Conservation (phyloP, 2,797 vertebrate species). For the Odontamblyopus rebecca region DNA sequence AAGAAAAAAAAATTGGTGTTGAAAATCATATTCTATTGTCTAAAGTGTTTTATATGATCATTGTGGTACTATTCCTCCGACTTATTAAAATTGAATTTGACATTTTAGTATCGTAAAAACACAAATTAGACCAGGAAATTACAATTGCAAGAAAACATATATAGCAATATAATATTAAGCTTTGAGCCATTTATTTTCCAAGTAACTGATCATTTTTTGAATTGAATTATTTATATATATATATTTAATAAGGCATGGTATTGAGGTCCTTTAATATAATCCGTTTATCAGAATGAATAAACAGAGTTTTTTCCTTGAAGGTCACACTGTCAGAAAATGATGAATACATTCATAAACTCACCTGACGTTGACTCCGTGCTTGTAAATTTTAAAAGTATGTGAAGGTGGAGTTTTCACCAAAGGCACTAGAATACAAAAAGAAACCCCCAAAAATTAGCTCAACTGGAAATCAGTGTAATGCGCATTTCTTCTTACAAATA, state of each 20-base stretch:
- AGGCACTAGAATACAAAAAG: conserved; percentile 80
- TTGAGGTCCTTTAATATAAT: background rate
- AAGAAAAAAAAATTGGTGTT: no score
- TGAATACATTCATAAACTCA: conserved; percentile 52
- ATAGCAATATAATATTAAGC: no score
- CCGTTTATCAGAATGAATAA: background rate
- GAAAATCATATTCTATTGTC: no score
- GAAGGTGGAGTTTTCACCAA: conserved; percentile 96
- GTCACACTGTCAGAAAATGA: background rate
- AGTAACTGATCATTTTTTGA: no score
- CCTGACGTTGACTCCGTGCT: conserved; percentile 98
- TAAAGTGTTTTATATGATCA: no score
- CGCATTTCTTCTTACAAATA: background rate
- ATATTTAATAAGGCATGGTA: background rate
- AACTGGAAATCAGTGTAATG: background rate
- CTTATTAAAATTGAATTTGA: no score
- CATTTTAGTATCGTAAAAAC: no score
- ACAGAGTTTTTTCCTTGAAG: background rate
- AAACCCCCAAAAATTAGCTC: background rate
- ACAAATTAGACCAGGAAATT: no score
- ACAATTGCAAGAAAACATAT: no score
- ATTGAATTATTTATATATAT: no score
- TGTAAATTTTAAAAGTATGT: conserved; percentile 98
- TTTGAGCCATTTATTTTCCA: no score
- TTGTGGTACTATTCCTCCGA: no score